phyloP scores from a whole-genome alignment of 2,113 vertebrate genomes.

The Equus przewalskii region DNA sequence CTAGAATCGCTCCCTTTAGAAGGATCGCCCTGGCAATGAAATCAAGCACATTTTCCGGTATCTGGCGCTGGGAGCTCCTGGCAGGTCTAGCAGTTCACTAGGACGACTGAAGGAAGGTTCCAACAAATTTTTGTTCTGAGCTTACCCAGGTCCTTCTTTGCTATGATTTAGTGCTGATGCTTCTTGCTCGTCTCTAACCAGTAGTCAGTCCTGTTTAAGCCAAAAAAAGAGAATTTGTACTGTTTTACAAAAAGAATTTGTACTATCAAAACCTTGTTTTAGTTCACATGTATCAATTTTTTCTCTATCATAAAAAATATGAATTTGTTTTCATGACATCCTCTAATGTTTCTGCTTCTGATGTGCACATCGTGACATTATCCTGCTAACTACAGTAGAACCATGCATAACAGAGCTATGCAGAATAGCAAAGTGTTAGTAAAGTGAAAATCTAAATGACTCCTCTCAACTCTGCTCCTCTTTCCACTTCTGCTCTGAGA shows the following conservation, averaged over 20 bases:
- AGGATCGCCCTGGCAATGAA: background rate
- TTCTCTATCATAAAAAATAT: background rate
- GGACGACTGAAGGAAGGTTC: background rate
- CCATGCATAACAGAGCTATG: background rate
- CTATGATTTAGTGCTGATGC: background rate
- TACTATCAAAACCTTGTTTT: conserved; percentile 28
- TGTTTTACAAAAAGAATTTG: background rate
- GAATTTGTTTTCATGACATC: background rate
- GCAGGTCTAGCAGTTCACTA: background rate
- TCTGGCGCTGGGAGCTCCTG: background rate
- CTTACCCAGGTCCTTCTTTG: background rate
- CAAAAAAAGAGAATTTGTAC: no score
- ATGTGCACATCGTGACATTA: background rate
- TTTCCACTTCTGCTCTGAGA: background rate
- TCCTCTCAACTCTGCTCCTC: background rate
- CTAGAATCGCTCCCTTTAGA: background rate
- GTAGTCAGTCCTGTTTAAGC: background rate
- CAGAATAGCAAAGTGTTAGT: background rate
- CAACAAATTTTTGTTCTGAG: background rate
- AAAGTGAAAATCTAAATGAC: background rate
- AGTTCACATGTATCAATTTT: background rate
- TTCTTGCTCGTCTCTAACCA: background rate
- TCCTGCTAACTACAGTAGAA: background rate
- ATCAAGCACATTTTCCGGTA: background rate
- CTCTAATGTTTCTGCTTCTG: background rate